Conservation (phyloP, 2,797 vertebrate genomes). For the Enteromius mattozi region DNA sequence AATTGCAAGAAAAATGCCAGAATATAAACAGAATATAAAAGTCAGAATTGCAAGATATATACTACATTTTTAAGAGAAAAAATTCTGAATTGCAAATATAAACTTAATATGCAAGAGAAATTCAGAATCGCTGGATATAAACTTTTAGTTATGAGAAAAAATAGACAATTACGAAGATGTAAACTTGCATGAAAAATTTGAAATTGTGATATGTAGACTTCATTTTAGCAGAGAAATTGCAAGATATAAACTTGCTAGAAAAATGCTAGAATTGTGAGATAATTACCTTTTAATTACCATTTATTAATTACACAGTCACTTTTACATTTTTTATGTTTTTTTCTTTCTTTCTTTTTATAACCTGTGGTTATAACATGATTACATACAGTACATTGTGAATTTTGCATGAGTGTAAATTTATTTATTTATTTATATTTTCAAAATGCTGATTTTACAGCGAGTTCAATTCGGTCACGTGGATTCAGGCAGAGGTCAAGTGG, state of each 20-base stretch:
- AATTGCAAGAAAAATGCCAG: too few species aligned
- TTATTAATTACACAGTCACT: neutral
- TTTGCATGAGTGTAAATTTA: neutral
- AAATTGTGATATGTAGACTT: too few species aligned
- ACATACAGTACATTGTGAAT: neutral
- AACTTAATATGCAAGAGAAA: too few species aligned
- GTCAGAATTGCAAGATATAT: too few species aligned
- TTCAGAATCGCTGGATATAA: too few species aligned
- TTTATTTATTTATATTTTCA: neutral
- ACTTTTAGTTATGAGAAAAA: too few species aligned
- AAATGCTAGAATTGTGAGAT: neutral
- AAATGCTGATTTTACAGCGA: neutral
- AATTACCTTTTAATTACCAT: neutral
- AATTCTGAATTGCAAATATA: too few species aligned
- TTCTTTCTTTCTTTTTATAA: neutral
- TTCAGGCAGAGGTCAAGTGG: neutral
- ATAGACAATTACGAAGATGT: too few species aligned
- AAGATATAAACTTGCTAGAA: neutral
- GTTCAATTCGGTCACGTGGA: neutral
- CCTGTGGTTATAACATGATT: neutral
- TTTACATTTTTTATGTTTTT: too few species aligned
- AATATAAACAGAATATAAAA: too few species aligned
- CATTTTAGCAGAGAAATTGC: neutral
- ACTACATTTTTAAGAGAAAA: too few species aligned
- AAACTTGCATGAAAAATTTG: too few species aligned